These are phyloP conservation scores for Pardalotus punctatus DNA, from an alignment of 2,113 vertebrate species.

Conservation along the genomic window DNA sequence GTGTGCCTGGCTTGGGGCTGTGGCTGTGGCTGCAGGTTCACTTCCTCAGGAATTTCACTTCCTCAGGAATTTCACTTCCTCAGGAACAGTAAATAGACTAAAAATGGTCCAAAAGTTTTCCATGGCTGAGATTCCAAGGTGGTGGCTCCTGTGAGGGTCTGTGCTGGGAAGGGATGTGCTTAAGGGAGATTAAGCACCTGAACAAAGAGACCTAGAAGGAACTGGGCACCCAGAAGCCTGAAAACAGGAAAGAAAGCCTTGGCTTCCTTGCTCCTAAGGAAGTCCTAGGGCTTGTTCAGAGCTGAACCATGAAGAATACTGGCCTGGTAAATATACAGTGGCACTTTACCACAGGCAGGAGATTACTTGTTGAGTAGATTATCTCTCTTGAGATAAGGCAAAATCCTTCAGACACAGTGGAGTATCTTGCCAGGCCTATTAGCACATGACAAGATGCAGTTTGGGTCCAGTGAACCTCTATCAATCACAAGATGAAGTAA, in stretches of 20 bases:
- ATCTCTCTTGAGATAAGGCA: slow-evolving; percentile 77
- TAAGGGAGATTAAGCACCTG: background rate
- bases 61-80: no score
- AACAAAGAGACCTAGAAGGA: background rate
- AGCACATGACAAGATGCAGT: slow-evolving; percentile 73
- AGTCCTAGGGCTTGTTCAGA: background rate
- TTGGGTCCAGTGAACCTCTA: slow-evolving; percentile 76
- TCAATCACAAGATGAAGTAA: slow-evolving; percentile 87
- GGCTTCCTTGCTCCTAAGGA: background rate
- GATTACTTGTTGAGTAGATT: slow-evolving; percentile 81
- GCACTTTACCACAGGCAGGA: slow-evolving; percentile 61
- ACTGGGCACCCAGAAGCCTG: background rate
- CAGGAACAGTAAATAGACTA: rapidly evolving
- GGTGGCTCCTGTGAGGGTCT: background rate
- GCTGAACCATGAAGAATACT: slow-evolving; percentile 11
- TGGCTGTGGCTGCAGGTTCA: rapidly evolving
- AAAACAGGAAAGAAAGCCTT: background rate
- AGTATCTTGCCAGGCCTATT: slow-evolving; percentile 78
- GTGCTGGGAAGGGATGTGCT: background rate
- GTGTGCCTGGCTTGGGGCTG: rapidly evolving
- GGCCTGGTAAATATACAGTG: background rate
- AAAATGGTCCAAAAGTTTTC: background rate
- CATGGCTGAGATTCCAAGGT: background rate
- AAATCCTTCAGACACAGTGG: slow-evolving; percentile 75
- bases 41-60: no score